Conservation (phyloP, 2,797 vertebrate genomes). For the Strix occidentalis region DNA sequence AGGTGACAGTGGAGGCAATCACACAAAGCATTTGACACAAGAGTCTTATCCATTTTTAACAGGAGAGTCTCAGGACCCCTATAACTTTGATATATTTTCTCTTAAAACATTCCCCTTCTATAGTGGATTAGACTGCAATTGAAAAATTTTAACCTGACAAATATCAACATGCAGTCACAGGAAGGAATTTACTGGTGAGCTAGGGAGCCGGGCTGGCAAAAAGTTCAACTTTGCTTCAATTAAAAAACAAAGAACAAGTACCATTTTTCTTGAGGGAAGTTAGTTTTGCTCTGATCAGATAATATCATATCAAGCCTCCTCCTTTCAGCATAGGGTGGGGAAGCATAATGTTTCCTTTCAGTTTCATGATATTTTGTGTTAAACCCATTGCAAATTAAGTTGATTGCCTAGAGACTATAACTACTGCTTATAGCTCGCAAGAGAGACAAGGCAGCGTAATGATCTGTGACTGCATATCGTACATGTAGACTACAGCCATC, state of each 20-base stretch:
- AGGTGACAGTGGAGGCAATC: background rate
- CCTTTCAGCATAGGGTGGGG: background rate
- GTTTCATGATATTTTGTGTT: slow-evolving; percentile 27
- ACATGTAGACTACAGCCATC: slow-evolving; percentile 50
- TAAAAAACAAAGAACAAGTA: background rate
- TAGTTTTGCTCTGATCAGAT: background rate
- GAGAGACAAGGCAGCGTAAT: slow-evolving; percentile 59
- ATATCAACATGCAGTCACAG: background rate
- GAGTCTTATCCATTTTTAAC: background rate
- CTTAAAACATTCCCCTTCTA: background rate
- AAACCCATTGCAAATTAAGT: slow-evolving; percentile 46
- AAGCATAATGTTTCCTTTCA: background rate
- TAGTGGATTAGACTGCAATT: background rate
- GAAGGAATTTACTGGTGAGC: background rate
- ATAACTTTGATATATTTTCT: background rate
- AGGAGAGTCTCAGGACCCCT: background rate
- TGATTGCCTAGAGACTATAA: slow-evolving; percentile 56
- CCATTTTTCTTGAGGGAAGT: background rate
- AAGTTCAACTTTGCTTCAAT: background rate
- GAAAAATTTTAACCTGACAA: background rate
- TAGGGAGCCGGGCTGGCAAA: background rate
- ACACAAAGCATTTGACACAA: background rate
- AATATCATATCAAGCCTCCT: background rate
- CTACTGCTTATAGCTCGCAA: slow-evolving; percentile 4
- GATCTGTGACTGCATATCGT: slow-evolving; percentile 52